Evolutionary conservation across 1,140 invertebrate genomes (phyloP), one percentile per base, ranked within the genome.

Genomic region (Holcopasites calliopsidis): DNA sequence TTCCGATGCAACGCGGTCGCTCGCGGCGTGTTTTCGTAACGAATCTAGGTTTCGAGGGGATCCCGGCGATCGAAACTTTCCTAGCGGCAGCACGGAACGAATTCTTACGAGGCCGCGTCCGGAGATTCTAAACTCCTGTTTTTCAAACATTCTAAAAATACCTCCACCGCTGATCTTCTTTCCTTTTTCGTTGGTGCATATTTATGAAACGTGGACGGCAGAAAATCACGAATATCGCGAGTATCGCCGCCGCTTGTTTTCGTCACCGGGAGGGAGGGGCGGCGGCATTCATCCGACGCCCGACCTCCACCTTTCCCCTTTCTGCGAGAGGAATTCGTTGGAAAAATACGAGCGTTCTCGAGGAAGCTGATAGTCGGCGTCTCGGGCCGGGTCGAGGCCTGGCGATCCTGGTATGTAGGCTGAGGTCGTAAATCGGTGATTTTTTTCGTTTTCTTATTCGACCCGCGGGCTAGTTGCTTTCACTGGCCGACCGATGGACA

Each of bases 381-480:
- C n/a, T n/a, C n/a, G n/a, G 44, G 31, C n/a, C 54, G 35, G 64
- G 33, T 58, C 64, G 52, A 60, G 73, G 64, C 54, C 31, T 47
- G 42, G 33, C 28, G 50, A 66, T 55, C 31, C 16, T 10, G 60
- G 80, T 79, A 79, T 84, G 77, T 79, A 79, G 76, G 70, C 65
- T 82, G 80, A 79, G 70, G 49, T 79, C 52, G 71, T 83, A 80
- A 86, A 82, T 80, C 78, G 38, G 33, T 50, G 33, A 64, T n/a
- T n/a, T n/a, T n/a, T n/a, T n/a, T n/a, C n/a, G n/a, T n/a, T n/a
- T 68, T 78, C 79, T 85, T 83, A 65, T 62, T 55, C 38, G 76
- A 70, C 33, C 40, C 33, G 23, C 33, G 35, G 38, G 65, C 54
- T n/a, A n/a, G n/a, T n/a, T 42, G 82, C 78, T 85, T 86, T 86